A percentile compares a stretch with the other conserved stretches of the same genome.
These are phyloP conservation scores for Limonius californicus DNA, from an alignment of 1,140 invertebrate species.

Conservation along the genomic window DNA sequence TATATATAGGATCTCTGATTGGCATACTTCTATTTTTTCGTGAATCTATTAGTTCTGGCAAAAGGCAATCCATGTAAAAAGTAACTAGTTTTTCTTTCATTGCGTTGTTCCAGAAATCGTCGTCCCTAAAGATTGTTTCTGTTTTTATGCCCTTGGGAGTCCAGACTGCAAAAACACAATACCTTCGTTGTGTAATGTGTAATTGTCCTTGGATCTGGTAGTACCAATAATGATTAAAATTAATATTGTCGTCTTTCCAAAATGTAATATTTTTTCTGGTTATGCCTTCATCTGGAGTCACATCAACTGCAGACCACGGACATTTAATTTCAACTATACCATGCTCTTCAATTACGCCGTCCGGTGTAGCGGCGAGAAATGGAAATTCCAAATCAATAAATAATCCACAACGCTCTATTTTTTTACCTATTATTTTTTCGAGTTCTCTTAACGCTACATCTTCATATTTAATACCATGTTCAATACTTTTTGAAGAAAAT, in stretches of 20 bases:
- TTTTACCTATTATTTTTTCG: too few relatives aligned
- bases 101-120: too few relatives aligned
- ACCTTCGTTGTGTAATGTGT: not conserved
- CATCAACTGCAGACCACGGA: not conserved
- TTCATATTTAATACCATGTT: too few relatives aligned
- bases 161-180: not conserved
- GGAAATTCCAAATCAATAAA: too few relatives aligned
- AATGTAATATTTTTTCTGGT: not conserved
- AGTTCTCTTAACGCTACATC: too few relatives aligned
- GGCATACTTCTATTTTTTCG: too few relatives aligned
- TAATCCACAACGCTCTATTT: too few relatives aligned
- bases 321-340: conserved; percentile 11
- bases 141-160: not conserved
- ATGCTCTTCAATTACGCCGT: not conserved
- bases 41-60: too few relatives aligned
- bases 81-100: too few relatives aligned
- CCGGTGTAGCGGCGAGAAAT: not conserved
- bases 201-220: not conserved
- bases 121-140: not conserved
- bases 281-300: not conserved
- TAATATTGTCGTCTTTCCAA: not conserved
- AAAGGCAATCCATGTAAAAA: too few relatives aligned
- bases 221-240: not conserved
- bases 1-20: too few relatives aligned
- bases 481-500: too few relatives aligned